Percentiles rank a stretch among this genome's conserved stretches.
These are phyloP conservation scores for Catostomus latipinnis DNA, from an alignment of 2,797 vertebrate genomes.

Conservation along the genomic window DNA sequence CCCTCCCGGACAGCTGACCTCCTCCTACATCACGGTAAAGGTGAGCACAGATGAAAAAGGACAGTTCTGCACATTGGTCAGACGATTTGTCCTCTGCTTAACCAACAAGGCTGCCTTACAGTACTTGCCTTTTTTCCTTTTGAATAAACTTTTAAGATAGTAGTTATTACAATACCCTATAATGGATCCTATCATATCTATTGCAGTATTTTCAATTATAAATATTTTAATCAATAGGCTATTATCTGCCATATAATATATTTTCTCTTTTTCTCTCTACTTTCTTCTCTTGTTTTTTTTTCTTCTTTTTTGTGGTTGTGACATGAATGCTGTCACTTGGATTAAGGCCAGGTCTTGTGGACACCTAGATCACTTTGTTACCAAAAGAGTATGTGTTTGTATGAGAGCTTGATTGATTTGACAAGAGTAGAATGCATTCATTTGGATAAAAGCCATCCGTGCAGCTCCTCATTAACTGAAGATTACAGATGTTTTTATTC, in stretches of 20 bases:
- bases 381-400: neutral
- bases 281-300: constrained; percentile 11
- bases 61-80: neutral
- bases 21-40: neutral
- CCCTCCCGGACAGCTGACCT: neutral
- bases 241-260: neutral
- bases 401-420: neutral
- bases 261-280: constrained; percentile 13
- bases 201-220: neutral
- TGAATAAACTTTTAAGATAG: neutral
- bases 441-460: no score
- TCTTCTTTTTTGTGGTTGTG: neutral
- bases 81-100: neutral
- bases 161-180: neutral
- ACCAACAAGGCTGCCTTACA: neutral
- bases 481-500: no score
- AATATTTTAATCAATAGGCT: neutral
- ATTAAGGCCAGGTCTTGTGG: constrained; percentile 40
- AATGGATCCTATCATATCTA: neutral
- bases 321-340: constrained; percentile 26
- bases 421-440: no score
- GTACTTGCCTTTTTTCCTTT: neutral
- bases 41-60: neutral
- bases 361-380: neutral
- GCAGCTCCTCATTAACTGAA: no score